Percentiles rank a stretch among this genome's conserved stretches.
Evolutionary conservation across 2,797 vertebrate genomes (phyloP).

Genomic region (Phalanger gymnotis): DNA sequence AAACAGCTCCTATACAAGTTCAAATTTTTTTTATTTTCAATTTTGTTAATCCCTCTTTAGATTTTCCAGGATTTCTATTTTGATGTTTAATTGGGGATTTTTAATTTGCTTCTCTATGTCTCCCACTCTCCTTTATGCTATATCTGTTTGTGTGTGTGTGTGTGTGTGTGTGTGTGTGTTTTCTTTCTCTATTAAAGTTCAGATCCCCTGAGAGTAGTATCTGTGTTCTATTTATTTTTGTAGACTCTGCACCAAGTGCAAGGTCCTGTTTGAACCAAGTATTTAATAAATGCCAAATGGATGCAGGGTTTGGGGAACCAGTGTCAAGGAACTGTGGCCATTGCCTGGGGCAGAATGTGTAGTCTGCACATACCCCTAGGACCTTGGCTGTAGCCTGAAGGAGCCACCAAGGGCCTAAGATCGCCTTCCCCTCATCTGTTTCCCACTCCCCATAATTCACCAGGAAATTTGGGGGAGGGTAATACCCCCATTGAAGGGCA

Average conservation of each 20-base stretch:
- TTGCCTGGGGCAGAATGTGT: not conserved
- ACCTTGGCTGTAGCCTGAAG: not conserved
- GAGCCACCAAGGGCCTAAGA: not conserved
- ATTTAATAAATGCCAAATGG: not conserved
- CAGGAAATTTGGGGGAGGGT: not conserved
- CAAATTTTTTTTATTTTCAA: not conserved
- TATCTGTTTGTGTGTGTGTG: not conserved
- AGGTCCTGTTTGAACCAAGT: not conserved
- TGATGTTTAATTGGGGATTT: not conserved
- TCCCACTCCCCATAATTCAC: not conserved
- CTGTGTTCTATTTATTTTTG: not conserved
- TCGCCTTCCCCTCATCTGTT: not conserved
- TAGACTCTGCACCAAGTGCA: not conserved
- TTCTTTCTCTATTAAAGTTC: not conserved
- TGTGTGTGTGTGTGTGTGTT: not conserved
- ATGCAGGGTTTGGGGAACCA: not conserved
- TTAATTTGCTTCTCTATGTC: not conserved
- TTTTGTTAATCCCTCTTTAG: not conserved
- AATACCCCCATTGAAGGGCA: not conserved
- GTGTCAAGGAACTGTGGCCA: not conserved
- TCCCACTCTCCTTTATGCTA: not conserved
- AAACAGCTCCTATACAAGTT: not conserved
- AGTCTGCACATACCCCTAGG: not conserved
- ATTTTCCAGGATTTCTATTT: not conserved
- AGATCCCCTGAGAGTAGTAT: not conserved